Base-by-base conservation (phyloP, 2,888 invertebrate species). In the Agrypnus murinus region DNA sequence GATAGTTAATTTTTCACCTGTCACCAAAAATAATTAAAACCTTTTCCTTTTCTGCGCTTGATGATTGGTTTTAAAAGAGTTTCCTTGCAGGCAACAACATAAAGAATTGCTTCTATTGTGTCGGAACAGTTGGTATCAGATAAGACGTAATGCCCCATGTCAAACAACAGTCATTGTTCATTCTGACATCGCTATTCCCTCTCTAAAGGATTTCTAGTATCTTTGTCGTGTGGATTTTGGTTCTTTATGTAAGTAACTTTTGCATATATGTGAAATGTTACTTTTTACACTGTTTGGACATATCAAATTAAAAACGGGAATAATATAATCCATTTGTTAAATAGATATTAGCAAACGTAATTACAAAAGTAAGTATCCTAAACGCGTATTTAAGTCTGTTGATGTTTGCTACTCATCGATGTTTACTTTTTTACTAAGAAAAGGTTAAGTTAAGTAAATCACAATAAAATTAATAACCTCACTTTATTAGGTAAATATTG, bases 101-200 rank as follows among this genome's bases (percentile, higher is more conserved):
- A 63, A 69, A 69, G 57, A 69, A 69, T 69, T 57, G 64, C 50
- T 62, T 64, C 64, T 43, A 64, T 69, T 69, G 69, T 69, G 58
- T 57, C 19, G 36, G 64, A 69, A 64, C 57, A 58, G 69, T 59
- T 59, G 64, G 50, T 63, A 64, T 65, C 58, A 69, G 69, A 69
- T 69, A 58, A 55, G 64, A 69, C 58, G 64, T 58, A 64, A 59
- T 64, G 64, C 65, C 50, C 64, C 69, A 59, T 65, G 69, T 69
- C 69, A 69, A 63, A 69, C 64, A 69, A 50, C 64, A 59, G 34
- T 57, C 69, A 69, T 48, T 63, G 62, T 57, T 63, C 68, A 63
- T 53, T 53, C 68, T 55, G 53, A 55, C 65, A 55, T 25, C 25
- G 25, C 19, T 55, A 34, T 43, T 55, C 59, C 43, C 40, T 12